These are phyloP conservation scores for Thera britannica DNA, from an alignment of 2,888 invertebrate genomes.

Conservation along the genomic window DNA sequence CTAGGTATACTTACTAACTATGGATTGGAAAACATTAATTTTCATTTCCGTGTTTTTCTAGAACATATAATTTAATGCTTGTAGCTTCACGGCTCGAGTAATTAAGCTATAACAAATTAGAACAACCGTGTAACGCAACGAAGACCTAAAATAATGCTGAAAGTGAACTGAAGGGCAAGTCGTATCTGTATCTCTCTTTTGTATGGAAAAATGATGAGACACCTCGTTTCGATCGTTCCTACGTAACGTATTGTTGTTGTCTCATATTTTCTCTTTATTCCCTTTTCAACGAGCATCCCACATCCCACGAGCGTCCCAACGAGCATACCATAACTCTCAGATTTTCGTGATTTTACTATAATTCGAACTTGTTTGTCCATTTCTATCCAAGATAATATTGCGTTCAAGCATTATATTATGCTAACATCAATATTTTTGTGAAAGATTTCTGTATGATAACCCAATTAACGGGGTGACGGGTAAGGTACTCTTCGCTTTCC, in stretches of 20 bases:
- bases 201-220: too few species aligned
- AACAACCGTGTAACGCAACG: slow-evolving; percentile 39
- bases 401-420: neutral
- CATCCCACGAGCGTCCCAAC: too few species aligned
- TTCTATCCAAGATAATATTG: slow-evolving; percentile 9
- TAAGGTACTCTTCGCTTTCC: too few species aligned
- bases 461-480: too few species aligned
- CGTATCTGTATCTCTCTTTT: too few species aligned
- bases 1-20: slow-evolving; percentile 2
- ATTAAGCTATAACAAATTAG: slow-evolving; percentile 52
- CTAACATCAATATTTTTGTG: too few species aligned
- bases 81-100: slow-evolving; percentile 39
- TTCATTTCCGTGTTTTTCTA: slow-evolving; percentile 36
- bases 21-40: slow-evolving; percentile 24
- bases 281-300: too few species aligned
- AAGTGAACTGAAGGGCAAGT: slow-evolving; percentile 8
- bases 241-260: too few species aligned
- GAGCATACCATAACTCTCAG: too few species aligned
- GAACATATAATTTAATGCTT: slow-evolving; percentile 43
- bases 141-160: slow-evolving; percentile 32
- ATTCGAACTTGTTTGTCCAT: slow-evolving; percentile 3
- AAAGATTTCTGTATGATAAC: too few species aligned
- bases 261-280: too few species aligned
- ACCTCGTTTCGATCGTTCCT: too few species aligned
- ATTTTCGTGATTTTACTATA: neutral